Percentiles rank a stretch among this genome's conserved stretches.
These are phyloP conservation scores for Anastrepha ludens DNA, from an alignment of 1,140 invertebrate genomes.

Conservation along the genomic window DNA sequence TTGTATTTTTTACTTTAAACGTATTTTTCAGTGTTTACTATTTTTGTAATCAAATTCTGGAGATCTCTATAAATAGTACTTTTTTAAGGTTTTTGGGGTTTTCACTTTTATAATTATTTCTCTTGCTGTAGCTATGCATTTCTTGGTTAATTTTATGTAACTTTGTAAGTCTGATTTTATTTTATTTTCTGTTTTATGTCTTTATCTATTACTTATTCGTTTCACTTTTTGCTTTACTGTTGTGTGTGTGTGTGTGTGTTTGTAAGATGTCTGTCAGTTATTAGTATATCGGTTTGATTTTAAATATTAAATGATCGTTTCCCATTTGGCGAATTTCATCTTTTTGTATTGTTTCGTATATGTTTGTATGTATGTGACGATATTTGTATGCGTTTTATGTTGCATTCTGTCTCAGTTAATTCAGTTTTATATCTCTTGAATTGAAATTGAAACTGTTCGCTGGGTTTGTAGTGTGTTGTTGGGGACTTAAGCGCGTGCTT, in stretches of 20 bases:
- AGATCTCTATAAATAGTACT: conserved; percentile 30
- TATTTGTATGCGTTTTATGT: conserved; percentile 26
- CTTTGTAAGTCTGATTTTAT: conserved; percentile 20
- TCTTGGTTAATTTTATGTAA: conserved; percentile 32
- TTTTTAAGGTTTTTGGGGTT: not conserved
- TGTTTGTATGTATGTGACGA: conserved; percentile 42
- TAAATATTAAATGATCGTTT: conserved; percentile 19
- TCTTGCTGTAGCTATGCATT: not conserved
- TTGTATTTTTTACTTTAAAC: conserved; percentile 25
- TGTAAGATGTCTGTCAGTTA: conserved; percentile 55
- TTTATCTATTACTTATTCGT: conserved; percentile 24
- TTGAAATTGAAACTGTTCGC: conserved; percentile 56
- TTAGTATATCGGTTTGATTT: conserved; percentile 34
- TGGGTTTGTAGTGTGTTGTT: conserved; percentile 50
- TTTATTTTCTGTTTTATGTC: not conserved
- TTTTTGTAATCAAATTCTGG: conserved; percentile 43
- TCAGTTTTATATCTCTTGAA: conserved; percentile 48
- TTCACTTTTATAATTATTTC: conserved; percentile 6
- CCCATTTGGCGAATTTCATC: not conserved
- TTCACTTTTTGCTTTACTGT: not conserved
- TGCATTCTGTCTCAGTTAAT: conserved; percentile 32
- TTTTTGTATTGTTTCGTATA: conserved; percentile 55
- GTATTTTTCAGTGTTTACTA: conserved; percentile 30
- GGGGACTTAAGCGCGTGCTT: conserved; percentile 70
- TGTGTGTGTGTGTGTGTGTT: not conserved